Percentiles rank a stretch among this genome's conserved stretches.
Conservation (phyloP, 2,888 invertebrate genomes). For the Gymnocheta viridis region DNA sequence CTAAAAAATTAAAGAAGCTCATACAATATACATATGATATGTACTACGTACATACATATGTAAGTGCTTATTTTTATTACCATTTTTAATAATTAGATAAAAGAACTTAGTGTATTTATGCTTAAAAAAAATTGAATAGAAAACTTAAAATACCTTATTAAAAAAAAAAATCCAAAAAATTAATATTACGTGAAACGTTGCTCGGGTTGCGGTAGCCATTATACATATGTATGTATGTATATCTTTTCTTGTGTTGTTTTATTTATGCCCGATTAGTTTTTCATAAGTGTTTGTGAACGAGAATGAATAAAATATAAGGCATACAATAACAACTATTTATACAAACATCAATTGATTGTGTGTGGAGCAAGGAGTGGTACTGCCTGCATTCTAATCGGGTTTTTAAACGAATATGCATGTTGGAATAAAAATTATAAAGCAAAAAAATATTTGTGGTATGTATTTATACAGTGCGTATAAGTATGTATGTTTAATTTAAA, state of each 20-base stretch:
- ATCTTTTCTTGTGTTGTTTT: constrained; percentile 40
- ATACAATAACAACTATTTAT: constrained; percentile 12
- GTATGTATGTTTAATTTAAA: background rate
- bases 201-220: constrained; percentile 53
- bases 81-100: too few relatives aligned
- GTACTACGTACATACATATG: too few relatives aligned
- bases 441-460: constrained; percentile 48
- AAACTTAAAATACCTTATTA: too few relatives aligned
- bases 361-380: constrained; percentile 70
- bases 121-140: too few relatives aligned
- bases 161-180: background rate
- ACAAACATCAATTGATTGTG: constrained; percentile 56
- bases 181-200: constrained; percentile 55
- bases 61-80: too few relatives aligned
- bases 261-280: constrained; percentile 64
- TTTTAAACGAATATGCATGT: constrained; percentile 30
- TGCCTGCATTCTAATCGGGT: constrained; percentile 58
- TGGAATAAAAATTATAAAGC: constrained; percentile 51
- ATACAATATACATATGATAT: too few relatives aligned
- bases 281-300: constrained; percentile 54
- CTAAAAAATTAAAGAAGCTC: too few relatives aligned
- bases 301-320: constrained; percentile 64
- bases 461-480: background rate
- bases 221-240: too few relatives aligned
- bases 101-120: too few relatives aligned